Evolutionary conservation across 2,113 vertebrate species (phyloP).

Genomic region (Sarotherodon lohbergeri): DNA sequence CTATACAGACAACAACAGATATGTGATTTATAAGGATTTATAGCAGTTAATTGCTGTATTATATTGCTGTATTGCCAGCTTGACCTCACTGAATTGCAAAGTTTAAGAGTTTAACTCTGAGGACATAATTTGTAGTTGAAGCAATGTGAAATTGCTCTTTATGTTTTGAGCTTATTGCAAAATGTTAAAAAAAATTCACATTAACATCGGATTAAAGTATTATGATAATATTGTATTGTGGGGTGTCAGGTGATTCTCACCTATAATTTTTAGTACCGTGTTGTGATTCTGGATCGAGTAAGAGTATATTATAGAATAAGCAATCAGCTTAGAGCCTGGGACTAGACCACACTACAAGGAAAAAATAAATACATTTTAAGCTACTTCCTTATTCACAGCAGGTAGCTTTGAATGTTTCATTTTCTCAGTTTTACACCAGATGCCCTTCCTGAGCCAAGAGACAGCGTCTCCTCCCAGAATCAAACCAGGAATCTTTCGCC

Average conservation of each 20-base stretch:
- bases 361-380: background rate
- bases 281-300: background rate
- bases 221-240: background rate
- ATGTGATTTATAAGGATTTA: background rate
- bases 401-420: background rate
- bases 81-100: background rate
- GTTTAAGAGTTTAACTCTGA: background rate
- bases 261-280: background rate
- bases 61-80: background rate
- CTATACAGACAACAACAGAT: background rate
- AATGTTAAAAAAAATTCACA: background rate
- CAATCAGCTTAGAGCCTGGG: background rate
- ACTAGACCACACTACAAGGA: background rate
- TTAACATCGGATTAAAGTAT: background rate
- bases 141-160: background rate
- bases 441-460: background rate
- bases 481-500: background rate
- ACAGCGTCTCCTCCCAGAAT: background rate
- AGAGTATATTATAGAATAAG: background rate
- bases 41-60: background rate
- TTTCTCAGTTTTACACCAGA: background rate
- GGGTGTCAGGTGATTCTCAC: background rate
- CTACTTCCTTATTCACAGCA: background rate
- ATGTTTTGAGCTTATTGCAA: background rate
- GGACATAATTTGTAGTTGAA: background rate